Evolutionary conservation across 1,140 invertebrate genomes (phyloP), one percentile per base, ranked within the genome.

Genomic region (Procambarus virginalis): DNA sequence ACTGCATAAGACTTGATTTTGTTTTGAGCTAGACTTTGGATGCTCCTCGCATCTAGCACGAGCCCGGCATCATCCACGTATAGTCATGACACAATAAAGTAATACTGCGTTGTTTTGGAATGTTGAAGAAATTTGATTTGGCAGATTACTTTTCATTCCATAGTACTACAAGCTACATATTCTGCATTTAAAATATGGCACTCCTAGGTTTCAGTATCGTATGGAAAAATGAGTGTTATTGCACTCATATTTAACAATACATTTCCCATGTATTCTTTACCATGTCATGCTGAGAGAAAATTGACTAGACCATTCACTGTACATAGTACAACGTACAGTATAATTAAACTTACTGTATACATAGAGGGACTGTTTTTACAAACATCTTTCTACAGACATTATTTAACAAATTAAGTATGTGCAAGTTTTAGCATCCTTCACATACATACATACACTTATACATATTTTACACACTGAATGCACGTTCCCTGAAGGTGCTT

Each of bases 301-400:
- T 49, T 84, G 82, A 84, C 82, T 84, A 84, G 82, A 84, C 64
- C 51, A 73, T 70, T 68, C 49, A 84, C 64, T 70, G 68, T 84
- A 84, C 48, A 70, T 22, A 48, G 68, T 68, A 84, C 82, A 83
- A 83, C 58, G n/a, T 73, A 73, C n/a, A n/a, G 20, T 58, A 45
- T 68, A 68, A 46, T 17, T 83, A 83, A 68, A 34, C 55, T 55
- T 12, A 55, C 1, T 55, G 12, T 34, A 34, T 34, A 34, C 14
- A 68, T 68, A 83, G 45, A 83, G 45, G 8, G 45, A 22, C 17
- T 68, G 17, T 70, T 84, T 48, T 70, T 49, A 73, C 49, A 49
- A 46, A 20, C 46, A 12, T 73, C 22, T 46, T 17, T 68, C 45
- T 9, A 55, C 51, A 55, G 12, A 55, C 51, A 68, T 60, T 68